Evolutionary conservation across 2,888 invertebrate genomes (phyloP).

Genomic region (Limnephilus auricula): DNA sequence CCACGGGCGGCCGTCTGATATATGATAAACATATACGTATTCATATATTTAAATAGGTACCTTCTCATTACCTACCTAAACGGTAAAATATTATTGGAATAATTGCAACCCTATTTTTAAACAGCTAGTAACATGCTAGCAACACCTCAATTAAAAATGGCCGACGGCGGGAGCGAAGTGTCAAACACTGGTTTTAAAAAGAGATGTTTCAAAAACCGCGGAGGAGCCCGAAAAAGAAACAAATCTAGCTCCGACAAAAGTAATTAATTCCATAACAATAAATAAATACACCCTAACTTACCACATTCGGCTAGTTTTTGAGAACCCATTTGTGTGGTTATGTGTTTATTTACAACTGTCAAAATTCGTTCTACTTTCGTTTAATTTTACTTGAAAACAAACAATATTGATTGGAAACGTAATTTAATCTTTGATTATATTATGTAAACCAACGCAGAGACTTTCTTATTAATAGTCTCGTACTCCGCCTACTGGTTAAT

Average conservation of each 20-base stretch:
- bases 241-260: conserved; percentile 77
- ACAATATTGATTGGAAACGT: neutral
- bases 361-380: neutral
- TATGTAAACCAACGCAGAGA: neutral
- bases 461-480: too few species aligned
- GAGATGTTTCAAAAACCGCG: conserved; percentile 79
- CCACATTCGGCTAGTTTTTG: neutral
- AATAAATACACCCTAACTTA: neutral
- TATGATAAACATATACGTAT: too few species aligned
- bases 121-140: neutral
- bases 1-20: too few species aligned
- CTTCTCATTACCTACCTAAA: neutral
- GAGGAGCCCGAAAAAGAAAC: conserved; percentile 80
- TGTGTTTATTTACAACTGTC: conserved; percentile 59
- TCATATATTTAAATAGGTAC: neutral
- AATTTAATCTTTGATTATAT: neutral
- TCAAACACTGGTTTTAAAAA: conserved; percentile 79
- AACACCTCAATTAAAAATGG: conserved; percentile 36
- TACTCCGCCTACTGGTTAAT: too few species aligned
- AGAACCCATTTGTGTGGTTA: conserved; percentile 60
- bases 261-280: conserved; percentile 65
- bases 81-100: neutral
- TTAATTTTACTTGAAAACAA: neutral
- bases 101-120: neutral
- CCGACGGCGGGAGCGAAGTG: conserved; percentile 42